Conservation (phyloP, 2,113 vertebrate species). For the Merops nubicus region DNA sequence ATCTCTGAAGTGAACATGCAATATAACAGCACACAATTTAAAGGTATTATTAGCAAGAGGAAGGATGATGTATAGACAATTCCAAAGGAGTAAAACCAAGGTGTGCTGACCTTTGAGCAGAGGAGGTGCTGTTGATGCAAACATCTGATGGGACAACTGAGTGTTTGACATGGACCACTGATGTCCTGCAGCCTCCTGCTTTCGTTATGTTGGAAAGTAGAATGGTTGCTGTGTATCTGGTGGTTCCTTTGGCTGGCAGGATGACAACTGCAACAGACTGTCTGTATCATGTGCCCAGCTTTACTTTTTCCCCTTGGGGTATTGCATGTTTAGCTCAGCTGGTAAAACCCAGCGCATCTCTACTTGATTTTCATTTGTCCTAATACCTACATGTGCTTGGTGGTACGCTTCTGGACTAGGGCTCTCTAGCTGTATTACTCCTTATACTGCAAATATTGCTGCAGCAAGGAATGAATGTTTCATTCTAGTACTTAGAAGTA, state of each 20-base stretch:
- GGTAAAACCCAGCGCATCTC: slow-evolving; percentile 7
- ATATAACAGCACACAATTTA: not conserved
- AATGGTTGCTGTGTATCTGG: not conserved
- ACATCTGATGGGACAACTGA: not conserved
- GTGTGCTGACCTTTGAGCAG: not conserved
- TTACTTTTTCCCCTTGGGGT: not conserved
- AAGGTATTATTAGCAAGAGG: not conserved
- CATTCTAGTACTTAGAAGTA: not conserved
- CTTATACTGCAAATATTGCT: not conserved
- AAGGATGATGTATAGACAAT: not conserved
- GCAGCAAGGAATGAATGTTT: not conserved
- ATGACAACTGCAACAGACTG: slow-evolving; percentile 27
- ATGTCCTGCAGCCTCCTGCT: not conserved
- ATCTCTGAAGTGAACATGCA: not conserved
- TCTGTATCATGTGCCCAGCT: not conserved
- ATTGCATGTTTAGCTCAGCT: slow-evolving; percentile 12
- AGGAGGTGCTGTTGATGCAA: not conserved
- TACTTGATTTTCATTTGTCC: not conserved
- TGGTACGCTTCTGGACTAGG: not conserved
- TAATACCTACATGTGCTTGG: not conserved
- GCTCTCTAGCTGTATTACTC: not conserved
- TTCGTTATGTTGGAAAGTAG: not conserved
- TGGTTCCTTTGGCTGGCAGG: not conserved
- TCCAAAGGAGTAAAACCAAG: not conserved
- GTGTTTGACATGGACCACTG: not conserved